phyloP scores from a whole-genome alignment of 1,140 invertebrate species.

The Rhagoletis zephyria region DNA sequence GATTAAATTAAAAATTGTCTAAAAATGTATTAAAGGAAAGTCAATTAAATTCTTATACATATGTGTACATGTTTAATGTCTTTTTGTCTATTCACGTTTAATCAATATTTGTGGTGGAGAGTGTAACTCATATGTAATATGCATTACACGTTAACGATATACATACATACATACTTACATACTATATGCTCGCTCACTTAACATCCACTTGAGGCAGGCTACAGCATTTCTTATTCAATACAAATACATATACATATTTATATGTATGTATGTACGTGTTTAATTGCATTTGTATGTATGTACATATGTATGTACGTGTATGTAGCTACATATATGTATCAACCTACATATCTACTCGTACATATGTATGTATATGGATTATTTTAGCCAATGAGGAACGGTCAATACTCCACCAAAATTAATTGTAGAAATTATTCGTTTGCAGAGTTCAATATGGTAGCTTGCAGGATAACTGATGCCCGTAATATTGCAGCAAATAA shows the following conservation, averaged over 20 bases:
- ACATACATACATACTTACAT: neutral
- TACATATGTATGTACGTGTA: constrained; percentile 63
- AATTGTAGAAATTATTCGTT: constrained; percentile 80
- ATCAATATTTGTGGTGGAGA: constrained; percentile 55
- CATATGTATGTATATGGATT: too few species aligned
- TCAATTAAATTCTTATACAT: neutral
- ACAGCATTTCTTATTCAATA: neutral
- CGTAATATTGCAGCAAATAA: constrained; percentile 86
- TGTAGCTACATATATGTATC: constrained; percentile 61
- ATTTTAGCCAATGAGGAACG: constrained; percentile 68
- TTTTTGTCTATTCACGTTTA: neutral
- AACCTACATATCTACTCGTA: constrained; percentile 55
- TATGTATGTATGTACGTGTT: constrained; percentile 49
- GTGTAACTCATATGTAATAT: constrained; percentile 53
- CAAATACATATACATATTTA: constrained; percentile 31
- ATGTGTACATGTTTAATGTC: neutral
- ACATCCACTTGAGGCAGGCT: neutral
- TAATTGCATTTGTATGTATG: constrained; percentile 55
- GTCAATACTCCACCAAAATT: constrained; percentile 75
- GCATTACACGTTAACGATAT: constrained; percentile 4
- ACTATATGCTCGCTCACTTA: neutral
- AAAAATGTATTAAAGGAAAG: neutral
- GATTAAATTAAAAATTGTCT: neutral
- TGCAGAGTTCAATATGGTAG: constrained; percentile 97
- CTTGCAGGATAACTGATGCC: constrained; percentile 92